Percentiles rank a stretch among this genome's conserved stretches.
Conservation (phyloP, 2,888 invertebrate species). For the Colletes collaris region DNA sequence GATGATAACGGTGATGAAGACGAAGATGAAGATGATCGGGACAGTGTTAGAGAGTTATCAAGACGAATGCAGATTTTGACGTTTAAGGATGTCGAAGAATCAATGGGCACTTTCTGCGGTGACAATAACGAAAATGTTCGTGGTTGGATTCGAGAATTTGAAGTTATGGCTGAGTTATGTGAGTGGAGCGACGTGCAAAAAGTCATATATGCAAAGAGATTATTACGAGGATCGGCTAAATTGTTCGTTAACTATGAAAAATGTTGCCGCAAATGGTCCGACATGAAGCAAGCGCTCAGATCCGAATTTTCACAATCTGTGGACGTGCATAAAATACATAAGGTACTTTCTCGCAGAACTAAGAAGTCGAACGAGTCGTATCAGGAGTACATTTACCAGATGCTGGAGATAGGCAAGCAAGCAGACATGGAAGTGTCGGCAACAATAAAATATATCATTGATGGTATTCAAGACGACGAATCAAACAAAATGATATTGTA, state of each 20-base stretch:
- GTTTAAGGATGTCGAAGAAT: slow-evolving; percentile 5
- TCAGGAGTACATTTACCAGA: slow-evolving; percentile 14
- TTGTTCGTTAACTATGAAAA: not conserved
- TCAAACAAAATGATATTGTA: slow-evolving; percentile 40
- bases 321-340: not conserved
- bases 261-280: not conserved
- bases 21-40: not conserved
- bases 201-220: not conserved
- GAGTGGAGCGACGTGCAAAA: not conserved
- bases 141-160: not conserved
- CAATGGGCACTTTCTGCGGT: not conserved
- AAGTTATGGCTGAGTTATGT: not conserved
- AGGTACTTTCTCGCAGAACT: not conserved
- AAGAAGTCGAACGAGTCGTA: slow-evolving; percentile 6
- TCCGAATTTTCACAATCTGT: not conserved
- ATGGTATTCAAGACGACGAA: slow-evolving; percentile 46
- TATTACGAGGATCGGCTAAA: slow-evolving; percentile 6
- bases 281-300: not conserved
- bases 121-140: not conserved
- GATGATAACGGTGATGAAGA: not conserved
- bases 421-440: slow-evolving; percentile 40
- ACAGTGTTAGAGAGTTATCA: not conserved
- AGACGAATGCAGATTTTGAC: not conserved
- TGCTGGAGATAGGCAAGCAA: slow-evolving; percentile 22
- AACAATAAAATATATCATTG: slow-evolving; percentile 49